Evolutionary conservation across 2,888 invertebrate genomes (phyloP).

Genomic region (Alviniconcha strummeri): DNA sequence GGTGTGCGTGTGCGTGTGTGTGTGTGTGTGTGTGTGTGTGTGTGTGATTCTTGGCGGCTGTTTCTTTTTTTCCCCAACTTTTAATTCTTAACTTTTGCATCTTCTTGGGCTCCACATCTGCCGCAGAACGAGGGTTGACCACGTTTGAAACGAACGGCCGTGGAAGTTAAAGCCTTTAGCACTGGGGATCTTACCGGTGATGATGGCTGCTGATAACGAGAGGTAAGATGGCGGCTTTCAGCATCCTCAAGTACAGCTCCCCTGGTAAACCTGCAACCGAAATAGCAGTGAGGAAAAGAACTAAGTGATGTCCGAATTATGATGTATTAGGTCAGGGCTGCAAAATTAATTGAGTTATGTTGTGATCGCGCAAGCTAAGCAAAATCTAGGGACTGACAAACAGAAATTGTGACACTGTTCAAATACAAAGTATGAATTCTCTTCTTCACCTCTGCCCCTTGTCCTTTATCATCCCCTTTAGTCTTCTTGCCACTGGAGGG

Average conservation of each 20-base stretch:
- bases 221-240: conserved; percentile 63
- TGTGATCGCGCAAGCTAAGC: no score
- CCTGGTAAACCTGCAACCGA: conserved; percentile 59
- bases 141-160: neutral
- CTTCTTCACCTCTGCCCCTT: no score
- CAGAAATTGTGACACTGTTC: no score
- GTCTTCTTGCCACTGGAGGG: no score
- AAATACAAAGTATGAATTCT: no score
- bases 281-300: no score
- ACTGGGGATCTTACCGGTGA: conserved; percentile 53
- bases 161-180: neutral
- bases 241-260: conserved; percentile 60
- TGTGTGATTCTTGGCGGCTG: neutral
- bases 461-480: no score
- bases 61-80: neutral
- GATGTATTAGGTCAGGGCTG: no score
- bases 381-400: no score
- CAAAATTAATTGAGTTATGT: no score
- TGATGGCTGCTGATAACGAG: conserved; percentile 60
- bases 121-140: neutral
- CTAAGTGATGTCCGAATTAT: no score
- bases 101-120: neutral
- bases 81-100: neutral
- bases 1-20: neutral
- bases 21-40: conserved; percentile 7